Evolutionary conservation across 1,140 invertebrate genomes (phyloP).

Genomic region (Brachionus paranguensis): DNA sequence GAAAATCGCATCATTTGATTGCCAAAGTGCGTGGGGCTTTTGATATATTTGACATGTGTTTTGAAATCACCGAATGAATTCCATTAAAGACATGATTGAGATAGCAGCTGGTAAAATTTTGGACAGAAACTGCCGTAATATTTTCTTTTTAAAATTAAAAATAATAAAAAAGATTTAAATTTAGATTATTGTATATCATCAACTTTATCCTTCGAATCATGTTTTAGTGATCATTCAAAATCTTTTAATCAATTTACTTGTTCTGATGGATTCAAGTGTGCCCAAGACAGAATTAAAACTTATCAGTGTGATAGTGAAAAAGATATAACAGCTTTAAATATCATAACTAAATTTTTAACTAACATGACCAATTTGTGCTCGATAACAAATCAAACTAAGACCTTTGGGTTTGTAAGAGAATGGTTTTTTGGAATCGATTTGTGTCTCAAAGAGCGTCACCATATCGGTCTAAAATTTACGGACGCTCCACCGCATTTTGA

Average conservation of each 20-base stretch:
- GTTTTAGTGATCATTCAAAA: neutral
- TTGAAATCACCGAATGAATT: conserved; percentile 17
- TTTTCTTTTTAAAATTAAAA: neutral
- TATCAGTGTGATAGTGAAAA: neutral
- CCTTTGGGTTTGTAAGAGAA: neutral
- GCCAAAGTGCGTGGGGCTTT: neutral
- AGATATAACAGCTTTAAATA: neutral
- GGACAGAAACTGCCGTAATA: conserved; percentile 25
- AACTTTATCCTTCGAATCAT: neutral
- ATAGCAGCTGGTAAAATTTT: neutral
- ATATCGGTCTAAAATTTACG: neutral
- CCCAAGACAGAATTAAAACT: neutral
- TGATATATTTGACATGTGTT: conserved; percentile 29
- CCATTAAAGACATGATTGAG: neutral
- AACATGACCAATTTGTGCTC: neutral
- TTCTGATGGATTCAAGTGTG: neutral
- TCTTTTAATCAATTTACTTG: neutral
- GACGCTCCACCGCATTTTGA: conserved; percentile 8
- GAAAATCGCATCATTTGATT: conserved; percentile 30
- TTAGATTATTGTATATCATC: conserved; percentile 23
- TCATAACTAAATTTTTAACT: neutral
- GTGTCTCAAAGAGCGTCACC: conserved; percentile 8
- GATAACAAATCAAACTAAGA: neutral
- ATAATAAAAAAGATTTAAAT: neutral
- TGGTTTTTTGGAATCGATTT: conserved; percentile 22